These are phyloP conservation scores for Oopsacas minuta DNA, from an alignment of 37 sponge, comb jelly and placozoan genomes.

Conservation along the genomic window DNA sequence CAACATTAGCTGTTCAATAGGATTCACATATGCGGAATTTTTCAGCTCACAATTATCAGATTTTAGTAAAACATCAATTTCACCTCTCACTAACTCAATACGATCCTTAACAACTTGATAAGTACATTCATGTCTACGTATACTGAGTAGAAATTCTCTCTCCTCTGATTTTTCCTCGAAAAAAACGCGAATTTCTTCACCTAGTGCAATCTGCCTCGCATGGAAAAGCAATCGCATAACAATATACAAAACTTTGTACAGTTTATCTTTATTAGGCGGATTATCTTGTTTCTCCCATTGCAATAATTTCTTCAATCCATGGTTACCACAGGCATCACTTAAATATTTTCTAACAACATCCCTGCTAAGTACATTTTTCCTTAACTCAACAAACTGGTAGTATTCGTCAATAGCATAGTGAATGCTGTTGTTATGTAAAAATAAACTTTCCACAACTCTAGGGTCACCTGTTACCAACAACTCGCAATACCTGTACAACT, in stretches of 20 bases:
- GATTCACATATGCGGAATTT: background rate
- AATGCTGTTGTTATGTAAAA: background rate
- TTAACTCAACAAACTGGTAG: background rate
- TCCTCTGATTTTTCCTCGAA: background rate
- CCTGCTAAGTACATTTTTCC: background rate
- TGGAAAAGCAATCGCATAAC: constrained; percentile 7
- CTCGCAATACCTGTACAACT: constrained; percentile 17
- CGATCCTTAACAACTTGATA: background rate
- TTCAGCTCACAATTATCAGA: background rate
- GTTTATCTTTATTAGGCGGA: background rate
- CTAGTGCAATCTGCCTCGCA: constrained; percentile 6
- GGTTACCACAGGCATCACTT: constrained; percentile 9
- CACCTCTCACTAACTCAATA: background rate
- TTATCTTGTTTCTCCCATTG: background rate
- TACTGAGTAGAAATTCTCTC: background rate
- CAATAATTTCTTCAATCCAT: background rate
- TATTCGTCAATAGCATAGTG: constrained; percentile 14
- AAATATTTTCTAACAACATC: constrained; percentile 19
- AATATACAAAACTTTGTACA: constrained; percentile 17
- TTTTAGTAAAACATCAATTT: background rate
- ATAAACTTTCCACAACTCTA: constrained; percentile 5
- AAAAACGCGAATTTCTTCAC: constrained; percentile 13
- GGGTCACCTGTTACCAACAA: constrained; percentile 20
- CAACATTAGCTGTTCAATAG: background rate
- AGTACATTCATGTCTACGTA: background rate